Evolutionary conservation across 2,797 vertebrate species (phyloP).

Genomic region (Siniperca undulata): DNA sequence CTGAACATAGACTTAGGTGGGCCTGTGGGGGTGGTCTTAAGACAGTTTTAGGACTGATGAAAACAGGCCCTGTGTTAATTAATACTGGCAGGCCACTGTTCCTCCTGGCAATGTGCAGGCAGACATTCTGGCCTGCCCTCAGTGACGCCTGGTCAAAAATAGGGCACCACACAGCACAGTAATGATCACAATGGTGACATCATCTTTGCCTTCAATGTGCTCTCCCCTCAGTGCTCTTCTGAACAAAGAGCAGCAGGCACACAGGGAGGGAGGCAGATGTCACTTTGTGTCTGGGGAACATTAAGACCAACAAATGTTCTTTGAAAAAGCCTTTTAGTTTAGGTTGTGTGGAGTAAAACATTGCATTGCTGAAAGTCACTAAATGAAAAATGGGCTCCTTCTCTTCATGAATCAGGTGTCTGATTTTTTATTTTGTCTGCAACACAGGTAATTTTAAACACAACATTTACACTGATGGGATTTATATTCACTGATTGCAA

Average conservation of each 20-base stretch:
- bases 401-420: slow-evolving; percentile 1
- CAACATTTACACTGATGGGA: slow-evolving; percentile 16
- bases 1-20: slow-evolving; percentile 54
- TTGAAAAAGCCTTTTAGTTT: slow-evolving; percentile 63
- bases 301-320: slow-evolving; percentile 83
- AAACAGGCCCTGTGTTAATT: slow-evolving; percentile 83
- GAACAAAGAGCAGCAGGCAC: slow-evolving; percentile 86
- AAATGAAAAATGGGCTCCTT: slow-evolving; percentile 29
- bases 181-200: slow-evolving; percentile 86
- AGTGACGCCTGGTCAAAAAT: slow-evolving; percentile 87
- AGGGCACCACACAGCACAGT: slow-evolving; percentile 83
- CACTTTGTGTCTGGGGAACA: slow-evolving; percentile 84
- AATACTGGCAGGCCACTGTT: slow-evolving; percentile 85
- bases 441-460: slow-evolving; percentile 15
- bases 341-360: slow-evolving; percentile 43
- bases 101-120: slow-evolving; percentile 80
- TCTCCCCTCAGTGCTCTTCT: slow-evolving; percentile 75
- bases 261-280: slow-evolving; percentile 83
- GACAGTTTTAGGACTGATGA: slow-evolving; percentile 73
- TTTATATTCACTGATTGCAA: slow-evolving; percentile 15
- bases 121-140: slow-evolving; percentile 82
- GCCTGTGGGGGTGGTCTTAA: slow-evolving; percentile 71
- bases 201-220: slow-evolving; percentile 82
- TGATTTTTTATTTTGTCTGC: slow-evolving; percentile 10
- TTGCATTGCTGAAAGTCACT: slow-evolving; percentile 45